Percentiles rank a stretch among this genome's conserved stretches.
These are phyloP conservation scores for Osedax fenrisi DNA, from an alignment of 2,888 invertebrate genomes.

Conservation along the genomic window DNA sequence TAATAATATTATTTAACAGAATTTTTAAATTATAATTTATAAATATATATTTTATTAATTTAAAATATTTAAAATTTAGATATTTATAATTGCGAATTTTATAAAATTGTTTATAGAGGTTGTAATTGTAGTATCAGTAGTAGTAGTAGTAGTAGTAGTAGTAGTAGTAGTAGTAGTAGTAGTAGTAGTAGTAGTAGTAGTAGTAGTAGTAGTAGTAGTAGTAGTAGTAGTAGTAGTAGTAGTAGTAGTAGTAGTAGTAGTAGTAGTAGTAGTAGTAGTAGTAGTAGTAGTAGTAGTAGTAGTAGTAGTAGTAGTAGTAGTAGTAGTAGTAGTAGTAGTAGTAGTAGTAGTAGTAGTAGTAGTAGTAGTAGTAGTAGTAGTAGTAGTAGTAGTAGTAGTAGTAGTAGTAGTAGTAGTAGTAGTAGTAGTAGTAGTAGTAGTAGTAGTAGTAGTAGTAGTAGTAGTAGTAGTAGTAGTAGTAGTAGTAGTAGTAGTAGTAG, in stretches of 20 bases:
- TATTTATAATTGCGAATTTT: too few species aligned
- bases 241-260: not conserved
- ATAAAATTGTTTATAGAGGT: too few species aligned
- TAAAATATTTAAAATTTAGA: too few species aligned
- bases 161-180: not conserved
- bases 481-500: not conserved
- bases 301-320: not conserved
- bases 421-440: not conserved
- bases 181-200: slow-evolving; percentile 2
- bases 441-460: not conserved
- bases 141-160: not conserved
- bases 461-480: not conserved
- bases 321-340: not conserved
- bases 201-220: not conserved
- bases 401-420: not conserved
- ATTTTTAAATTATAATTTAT: too few species aligned
- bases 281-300: not conserved
- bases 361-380: not conserved
- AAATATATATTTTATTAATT: too few species aligned
- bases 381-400: not conserved
- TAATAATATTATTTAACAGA: too few species aligned
- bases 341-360: not conserved
- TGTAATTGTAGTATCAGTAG: too few species aligned
- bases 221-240: not conserved
- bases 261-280: not conserved